These are phyloP conservation scores for Clunio marinus DNA, from an alignment of 2,888 invertebrate species.

Conservation along the genomic window DNA sequence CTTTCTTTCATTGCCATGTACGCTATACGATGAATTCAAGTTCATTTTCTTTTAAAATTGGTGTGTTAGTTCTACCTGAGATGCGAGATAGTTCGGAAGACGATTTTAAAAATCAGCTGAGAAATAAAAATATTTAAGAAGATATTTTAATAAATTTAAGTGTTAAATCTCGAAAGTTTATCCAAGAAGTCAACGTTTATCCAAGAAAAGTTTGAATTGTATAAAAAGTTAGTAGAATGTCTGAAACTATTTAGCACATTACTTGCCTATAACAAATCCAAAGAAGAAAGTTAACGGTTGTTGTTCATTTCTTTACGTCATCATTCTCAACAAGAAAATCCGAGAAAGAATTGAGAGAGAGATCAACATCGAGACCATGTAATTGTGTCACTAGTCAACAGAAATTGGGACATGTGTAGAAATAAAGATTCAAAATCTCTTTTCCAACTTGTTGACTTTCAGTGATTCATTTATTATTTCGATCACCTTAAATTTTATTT, in stretches of 20 bases:
- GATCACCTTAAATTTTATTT: not conserved
- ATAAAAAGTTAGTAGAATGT: not conserved
- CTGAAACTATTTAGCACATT: not conserved
- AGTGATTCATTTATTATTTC: not conserved
- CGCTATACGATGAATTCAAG: not conserved
- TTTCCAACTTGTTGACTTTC: not conserved
- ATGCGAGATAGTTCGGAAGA: slow-evolving; percentile 17
- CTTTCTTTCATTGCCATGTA: slow-evolving; percentile 21
- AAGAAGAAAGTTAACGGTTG: slow-evolving; percentile 30
- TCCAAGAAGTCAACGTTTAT: not conserved
- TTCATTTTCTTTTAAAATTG: not conserved
- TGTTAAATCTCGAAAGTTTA: not conserved
- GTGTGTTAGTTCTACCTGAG: slow-evolving; percentile 26
- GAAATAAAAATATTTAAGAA: not conserved
- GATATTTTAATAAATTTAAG: not conserved
- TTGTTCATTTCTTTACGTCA: slow-evolving; percentile 25
- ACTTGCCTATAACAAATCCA: not conserved
- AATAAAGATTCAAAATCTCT: not conserved
- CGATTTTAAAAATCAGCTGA: not conserved
- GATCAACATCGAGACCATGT: slow-evolving; percentile 15
- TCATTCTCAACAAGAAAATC: slow-evolving; percentile 9
- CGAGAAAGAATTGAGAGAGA: slow-evolving; percentile 21
- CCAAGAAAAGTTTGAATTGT: not conserved
- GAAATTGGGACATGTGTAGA: slow-evolving; percentile 9
- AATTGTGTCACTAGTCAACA: slow-evolving; percentile 25